Evolutionary conservation across 2,888 invertebrate genomes (phyloP).

Genomic region (Hipparchia semele): DNA sequence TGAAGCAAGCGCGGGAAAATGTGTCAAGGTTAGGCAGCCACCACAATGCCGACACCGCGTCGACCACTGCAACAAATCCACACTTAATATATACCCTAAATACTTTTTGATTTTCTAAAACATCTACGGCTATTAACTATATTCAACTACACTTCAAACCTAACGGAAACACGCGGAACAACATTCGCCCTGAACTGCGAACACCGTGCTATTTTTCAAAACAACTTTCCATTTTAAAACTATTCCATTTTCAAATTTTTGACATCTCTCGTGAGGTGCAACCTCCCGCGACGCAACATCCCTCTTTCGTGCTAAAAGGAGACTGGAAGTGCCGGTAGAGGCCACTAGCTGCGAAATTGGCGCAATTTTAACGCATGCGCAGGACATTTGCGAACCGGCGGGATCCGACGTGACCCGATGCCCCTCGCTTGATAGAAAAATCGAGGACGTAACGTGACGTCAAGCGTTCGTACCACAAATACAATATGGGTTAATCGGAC

Average conservation of each 20-base stretch:
- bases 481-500: conserved; percentile 74
- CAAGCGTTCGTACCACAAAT: conserved; percentile 68
- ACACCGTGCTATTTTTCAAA: conserved; percentile 44
- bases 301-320: conserved; percentile 61
- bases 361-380: conserved; percentile 81
- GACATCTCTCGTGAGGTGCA: conserved; percentile 62
- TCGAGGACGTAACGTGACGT: conserved; percentile 81
- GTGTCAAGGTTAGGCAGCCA: conserved; percentile 78
- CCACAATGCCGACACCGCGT: conserved; percentile 61
- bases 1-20: conserved; percentile 75
- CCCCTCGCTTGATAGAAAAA: conserved; percentile 78
- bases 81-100: conserved; percentile 47
- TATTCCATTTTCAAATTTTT: conserved; percentile 73
- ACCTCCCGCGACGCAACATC: conserved; percentile 70
- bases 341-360: conserved; percentile 78
- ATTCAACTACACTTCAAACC: conserved; percentile 35
- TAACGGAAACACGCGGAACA: conserved; percentile 37
- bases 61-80: conserved; percentile 62
- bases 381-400: conserved; percentile 66
- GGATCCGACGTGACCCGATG: conserved; percentile 72
- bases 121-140: conserved; percentile 29
- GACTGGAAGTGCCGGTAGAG: conserved; percentile 75
- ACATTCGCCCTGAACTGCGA: conserved; percentile 47
- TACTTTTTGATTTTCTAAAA: conserved; percentile 38
- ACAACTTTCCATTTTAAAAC: conserved; percentile 58